Evolutionary conservation across 2,888 invertebrate genomes (phyloP).

Genomic region (Philhelius pedissequus): DNA sequence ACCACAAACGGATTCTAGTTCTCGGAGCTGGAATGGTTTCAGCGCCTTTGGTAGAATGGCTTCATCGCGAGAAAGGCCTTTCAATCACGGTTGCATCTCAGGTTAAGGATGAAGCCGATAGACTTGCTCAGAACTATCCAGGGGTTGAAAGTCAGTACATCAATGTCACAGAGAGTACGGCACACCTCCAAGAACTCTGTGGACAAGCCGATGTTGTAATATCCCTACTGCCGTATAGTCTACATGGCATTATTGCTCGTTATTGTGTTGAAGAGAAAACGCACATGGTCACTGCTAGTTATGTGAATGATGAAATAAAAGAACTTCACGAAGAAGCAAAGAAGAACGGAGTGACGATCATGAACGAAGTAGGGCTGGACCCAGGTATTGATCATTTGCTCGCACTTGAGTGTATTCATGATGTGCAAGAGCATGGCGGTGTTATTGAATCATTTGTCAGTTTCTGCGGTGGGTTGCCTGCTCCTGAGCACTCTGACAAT

Average conservation of each 20-base stretch:
- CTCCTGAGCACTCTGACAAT: constrained; percentile 97
- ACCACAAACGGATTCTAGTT: constrained; percentile 88
- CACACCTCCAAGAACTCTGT: constrained; percentile 85
- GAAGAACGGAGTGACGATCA: constrained; percentile 92
- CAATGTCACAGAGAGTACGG: constrained; percentile 88
- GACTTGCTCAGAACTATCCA: constrained; percentile 86
- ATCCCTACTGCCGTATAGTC: constrained; percentile 93
- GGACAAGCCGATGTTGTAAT: constrained; percentile 87
- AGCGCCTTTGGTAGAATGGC: constrained; percentile 95
- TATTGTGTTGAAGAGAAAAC: constrained; percentile 91
- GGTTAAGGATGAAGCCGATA: constrained; percentile 93
- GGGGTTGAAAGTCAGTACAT: constrained; percentile 90
- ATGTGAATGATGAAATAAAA: constrained; percentile 91
- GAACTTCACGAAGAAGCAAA: constrained; percentile 90
- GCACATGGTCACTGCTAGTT: constrained; percentile 98
- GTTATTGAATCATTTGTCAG: constrained; percentile 96
- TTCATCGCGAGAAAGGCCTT: constrained; percentile 89
- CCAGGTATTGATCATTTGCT: constrained; percentile 99
- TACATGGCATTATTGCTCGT: constrained; percentile 92
- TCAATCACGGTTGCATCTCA: constrained; percentile 93
- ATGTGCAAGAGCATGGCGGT: constrained; percentile 92
- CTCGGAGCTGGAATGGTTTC: constrained; percentile 98
- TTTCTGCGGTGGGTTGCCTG: constrained; percentile 98
- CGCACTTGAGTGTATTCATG: constrained; percentile 97
- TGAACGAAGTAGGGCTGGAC: constrained; percentile 98